Base-by-base conservation (phyloP, 92 coral and sea anemone species). In the Siderastrea siderea region DNA sequence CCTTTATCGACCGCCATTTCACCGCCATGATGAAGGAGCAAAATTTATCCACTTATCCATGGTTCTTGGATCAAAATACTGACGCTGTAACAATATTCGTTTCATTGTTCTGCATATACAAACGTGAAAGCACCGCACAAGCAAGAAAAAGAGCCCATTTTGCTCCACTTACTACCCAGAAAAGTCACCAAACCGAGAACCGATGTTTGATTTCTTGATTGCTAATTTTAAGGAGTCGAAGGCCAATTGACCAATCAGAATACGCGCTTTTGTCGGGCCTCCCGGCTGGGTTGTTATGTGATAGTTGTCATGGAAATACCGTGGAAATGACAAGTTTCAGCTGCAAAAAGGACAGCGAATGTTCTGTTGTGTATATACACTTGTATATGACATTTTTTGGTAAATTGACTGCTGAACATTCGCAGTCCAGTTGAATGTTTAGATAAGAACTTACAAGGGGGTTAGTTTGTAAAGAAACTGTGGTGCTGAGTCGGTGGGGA, bases 231-330 rank as follows among this genome's bases (percentile, higher is more conserved):
- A 43, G 68, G 58, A 79, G 83, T 62, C 83, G 83, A 79, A 79
- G 26, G 19, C 68, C 68, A 62, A 52, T 50, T 7, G 55, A 47
- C 83, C 83, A 79, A 79, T 79, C 83, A 79, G 49, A 50, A 49
- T 47, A 47, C 83, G 72, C 14, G 68, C 6, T 77, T 77, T 49
- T 59, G 68, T 14, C 81, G 67, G 68, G 49, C 72, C 51, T 62
- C 9, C 62, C n/a, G 68, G 81, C 43, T 5, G n/a, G 38, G 45
- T 61, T 78, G 58, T 79, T 79, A 13, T 5, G 51, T 61, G 66
- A 61, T 6, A 62, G 83, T 79, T 61, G 83, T 79, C 83, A 79
- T 79, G 83, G 83, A 79, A 62, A 78, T 78, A 0, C 2, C 12
- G 12, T 7, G 61, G 12, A 7, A 6, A 5, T 11, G 61, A 7